Conservation (phyloP, 1,140 invertebrate genomes). For the Cyrtorhinus lividipennis region DNA sequence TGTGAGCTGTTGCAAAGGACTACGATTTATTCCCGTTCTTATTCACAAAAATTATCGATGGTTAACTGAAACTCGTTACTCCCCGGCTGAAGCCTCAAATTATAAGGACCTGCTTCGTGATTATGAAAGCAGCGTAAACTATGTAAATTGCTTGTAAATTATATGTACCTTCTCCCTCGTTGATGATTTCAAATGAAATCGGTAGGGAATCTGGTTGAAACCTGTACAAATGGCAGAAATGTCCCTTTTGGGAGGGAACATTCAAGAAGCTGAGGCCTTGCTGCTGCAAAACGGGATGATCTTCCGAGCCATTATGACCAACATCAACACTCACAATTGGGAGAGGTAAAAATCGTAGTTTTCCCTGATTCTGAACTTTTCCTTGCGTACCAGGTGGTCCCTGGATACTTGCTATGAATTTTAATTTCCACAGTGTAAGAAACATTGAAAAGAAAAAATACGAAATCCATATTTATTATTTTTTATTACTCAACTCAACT, state of each 20-base stretch:
- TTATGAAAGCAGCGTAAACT: too few species aligned
- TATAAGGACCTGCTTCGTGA: too few species aligned
- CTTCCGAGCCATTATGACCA: constrained; percentile 61
- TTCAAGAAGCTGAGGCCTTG: constrained; percentile 66
- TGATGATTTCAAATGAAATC: too few species aligned
- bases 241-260: constrained; percentile 60
- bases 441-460: neutral
- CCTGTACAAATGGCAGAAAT: constrained; percentile 60
- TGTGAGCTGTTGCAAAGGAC: too few species aligned
- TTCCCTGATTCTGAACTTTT: neutral
- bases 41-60: too few species aligned
- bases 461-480: too few species aligned
- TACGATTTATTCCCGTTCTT: too few species aligned
- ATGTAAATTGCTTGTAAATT: too few species aligned
- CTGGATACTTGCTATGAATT: neutral
- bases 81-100: too few species aligned
- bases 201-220: constrained; percentile 38
- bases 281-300: constrained; percentile 61
- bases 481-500: too few species aligned
- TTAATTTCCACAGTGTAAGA: neutral
- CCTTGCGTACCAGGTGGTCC: neutral
- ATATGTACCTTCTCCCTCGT: too few species aligned
- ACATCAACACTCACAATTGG: constrained; percentile 76
- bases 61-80: too few species aligned
- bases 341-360: constrained; percentile 41